Evolutionary conservation across 2,797 vertebrate genomes (phyloP), one percentile per base, ranked within the genome.

Genomic region (Crenichthys baileyi): DNA sequence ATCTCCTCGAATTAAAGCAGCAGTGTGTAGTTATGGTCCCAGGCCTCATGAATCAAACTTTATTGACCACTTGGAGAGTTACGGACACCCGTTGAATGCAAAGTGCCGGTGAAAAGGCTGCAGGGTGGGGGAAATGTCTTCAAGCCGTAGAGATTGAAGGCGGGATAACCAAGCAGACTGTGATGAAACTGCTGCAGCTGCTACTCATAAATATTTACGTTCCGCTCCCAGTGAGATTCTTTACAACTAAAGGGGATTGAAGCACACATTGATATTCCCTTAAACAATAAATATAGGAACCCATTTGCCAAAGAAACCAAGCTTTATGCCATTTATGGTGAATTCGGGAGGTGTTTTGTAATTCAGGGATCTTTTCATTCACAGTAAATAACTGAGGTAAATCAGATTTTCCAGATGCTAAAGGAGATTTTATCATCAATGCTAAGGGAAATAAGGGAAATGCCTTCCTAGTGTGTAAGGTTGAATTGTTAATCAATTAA

Each of bases 11-110:
- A 92, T 94, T 89, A 91, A 93, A 93, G 83, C 81, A 72, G 86
- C 85, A 63, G 46, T 86, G 90, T 91, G 86, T 87, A 79, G 88
- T 90, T 83, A 89, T 58, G 56, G 87, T 77, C 86, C 77, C 29
- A 29, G 75, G 86, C 74, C 79, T 82, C 89, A 79, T 92, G 89
- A 94, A 94, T 94, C 94, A 93, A 86, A 91, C 92, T 93, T 93
- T 94, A 95, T 92, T 92, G 94, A 92, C 91, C 91, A 90, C 84
- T 91, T 82, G 89, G 84, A 90, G 92, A 91, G 85, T 93, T 90
- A 82, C 90, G 80, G 86, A 92, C 91, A 91, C 91, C 77, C 85
- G 73, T 77, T 92, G 93, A 91, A 95, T 93, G 90, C 85, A 86
- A 93, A 94, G 77, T 89, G 88, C 75, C n/a, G 55, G 72, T 48